Percentiles rank a stretch among this genome's conserved stretches.
Evolutionary conservation across 2,888 invertebrate genomes (phyloP).

Genomic region (Nemurella pictetii): DNA sequence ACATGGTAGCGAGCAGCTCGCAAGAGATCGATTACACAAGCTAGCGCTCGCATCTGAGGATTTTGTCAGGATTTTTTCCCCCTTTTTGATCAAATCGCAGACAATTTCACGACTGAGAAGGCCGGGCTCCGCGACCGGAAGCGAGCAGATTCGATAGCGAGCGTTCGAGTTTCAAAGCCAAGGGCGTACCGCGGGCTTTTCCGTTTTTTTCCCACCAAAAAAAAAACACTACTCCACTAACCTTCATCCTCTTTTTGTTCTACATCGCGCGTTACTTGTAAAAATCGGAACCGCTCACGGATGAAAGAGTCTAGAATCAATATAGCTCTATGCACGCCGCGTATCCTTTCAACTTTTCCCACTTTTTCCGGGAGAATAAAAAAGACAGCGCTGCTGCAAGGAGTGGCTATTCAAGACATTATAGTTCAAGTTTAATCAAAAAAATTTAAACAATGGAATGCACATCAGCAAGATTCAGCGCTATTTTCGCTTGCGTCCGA

Average conservation of each 20-base stretch:
- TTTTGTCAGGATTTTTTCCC: too few species aligned
- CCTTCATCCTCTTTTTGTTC: not conserved
- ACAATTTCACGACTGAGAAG: not conserved
- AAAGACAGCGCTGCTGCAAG: too few species aligned
- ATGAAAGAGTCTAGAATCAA: not conserved
- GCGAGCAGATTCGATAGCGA: not conserved
- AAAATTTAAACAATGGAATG: too few species aligned
- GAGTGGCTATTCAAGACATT: too few species aligned
- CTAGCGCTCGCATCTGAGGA: too few species aligned
- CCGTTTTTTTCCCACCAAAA: not conserved
- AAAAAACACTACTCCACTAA: not conserved
- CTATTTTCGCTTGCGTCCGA: too few species aligned
- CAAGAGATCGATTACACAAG: too few species aligned
- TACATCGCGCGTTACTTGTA: not conserved
- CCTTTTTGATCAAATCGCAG: not conserved
- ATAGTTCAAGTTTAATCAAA: too few species aligned
- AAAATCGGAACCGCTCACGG: not conserved
- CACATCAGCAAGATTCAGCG: too few species aligned
- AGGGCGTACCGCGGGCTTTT: not conserved
- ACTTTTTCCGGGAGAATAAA: too few species aligned
- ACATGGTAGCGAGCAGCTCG: too few species aligned
- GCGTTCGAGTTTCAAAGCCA: not conserved
- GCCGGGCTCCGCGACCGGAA: not conserved
- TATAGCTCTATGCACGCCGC: not conserved
- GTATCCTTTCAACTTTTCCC: not conserved